Percentiles rank a stretch among this genome's conserved stretches.
Evolutionary conservation across 1,140 invertebrate genomes (phyloP).

Genomic region (Mizuhopecten yessoensis): DNA sequence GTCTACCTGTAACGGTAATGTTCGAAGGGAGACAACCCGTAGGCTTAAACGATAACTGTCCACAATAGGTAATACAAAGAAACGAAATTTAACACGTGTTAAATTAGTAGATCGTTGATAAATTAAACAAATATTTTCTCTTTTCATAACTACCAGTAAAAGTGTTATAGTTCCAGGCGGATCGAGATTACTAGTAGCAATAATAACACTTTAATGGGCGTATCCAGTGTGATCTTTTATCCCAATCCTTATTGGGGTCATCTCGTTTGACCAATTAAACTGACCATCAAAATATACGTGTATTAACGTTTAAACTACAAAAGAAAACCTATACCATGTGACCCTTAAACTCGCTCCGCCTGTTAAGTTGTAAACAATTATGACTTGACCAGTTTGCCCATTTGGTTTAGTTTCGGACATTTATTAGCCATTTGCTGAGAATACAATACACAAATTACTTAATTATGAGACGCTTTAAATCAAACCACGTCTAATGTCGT

Average conservation of each 20-base stretch:
- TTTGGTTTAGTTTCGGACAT: constrained; percentile 24
- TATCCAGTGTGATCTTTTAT: neutral
- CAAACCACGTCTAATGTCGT: neutral
- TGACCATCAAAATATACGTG: neutral
- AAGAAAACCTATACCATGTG: constrained; percentile 6
- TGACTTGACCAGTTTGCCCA: neutral
- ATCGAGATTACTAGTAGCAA: constrained; percentile 8
- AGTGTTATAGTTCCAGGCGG: constrained; percentile 22
- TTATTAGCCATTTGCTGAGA: neutral
- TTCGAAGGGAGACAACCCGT: constrained; percentile 36
- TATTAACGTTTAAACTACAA: constrained; percentile 29
- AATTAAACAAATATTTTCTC: constrained; percentile 36
- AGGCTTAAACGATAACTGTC: neutral
- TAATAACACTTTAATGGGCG: constrained; percentile 14
- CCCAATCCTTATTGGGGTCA: neutral
- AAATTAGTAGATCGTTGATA: constrained; percentile 36
- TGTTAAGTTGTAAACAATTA: constrained; percentile 36
- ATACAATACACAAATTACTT: constrained; percentile 36
- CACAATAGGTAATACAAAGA: constrained; percentile 13
- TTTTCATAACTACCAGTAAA: constrained; percentile 18
- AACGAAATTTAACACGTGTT: constrained; percentile 24
- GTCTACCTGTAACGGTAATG: constrained; percentile 37
- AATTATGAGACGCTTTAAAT: constrained; percentile 39
- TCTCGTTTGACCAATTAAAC: constrained; percentile 38
- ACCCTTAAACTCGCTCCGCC: neutral